Base-by-base conservation (phyloP, 2,888 invertebrate species). In the Dysmachus trigonus region DNA sequence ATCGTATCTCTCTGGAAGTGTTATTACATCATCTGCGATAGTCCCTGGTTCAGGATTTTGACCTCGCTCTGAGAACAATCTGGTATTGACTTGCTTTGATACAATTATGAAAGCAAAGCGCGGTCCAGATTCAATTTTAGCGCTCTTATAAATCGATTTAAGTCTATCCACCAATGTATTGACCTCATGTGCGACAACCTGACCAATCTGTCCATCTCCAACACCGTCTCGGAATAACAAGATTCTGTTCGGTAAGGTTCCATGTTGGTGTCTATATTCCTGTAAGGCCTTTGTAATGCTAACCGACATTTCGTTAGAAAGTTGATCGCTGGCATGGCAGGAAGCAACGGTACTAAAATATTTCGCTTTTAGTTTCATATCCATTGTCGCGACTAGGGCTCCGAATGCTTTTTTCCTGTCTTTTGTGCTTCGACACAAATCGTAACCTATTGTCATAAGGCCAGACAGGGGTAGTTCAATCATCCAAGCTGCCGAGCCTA, bases 201-300 rank as follows among this genome's bases (percentile, higher is more conserved):
- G 95, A 0, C 95, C 94, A 2, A 98, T 93, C 88, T 98, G 97
- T 0, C 98, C 98, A 87, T 98, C 98, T 1, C 98, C 97, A 0
- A 98, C 98, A 18, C 98, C 98, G 91, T 99, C 98, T 10, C 99
- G 94, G 91, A 96, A 98, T 51, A 98, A 94, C 1, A 98, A 90
- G 76, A 99, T 96, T 1, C 94, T 94, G 0, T 93, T 92, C 0
- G 98, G 98, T 91, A 94, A 88, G 91, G 89, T 87, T 0, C 90
- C 87, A 33, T 92, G 91, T 81, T 90, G 90, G 0, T 87, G 87
- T 3, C 89, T 88, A 86, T 91, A 92, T 85, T 91, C 90, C 0
- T 90, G 89, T 7, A 92, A 86, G 0, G 92, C 92, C 87, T 91
- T 91, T 1, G 89, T 91, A 10, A 97, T 92, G 89, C 95, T 95